phyloP scores from a whole-genome alignment of 2,888 invertebrate genomes.

The Tipula helvola region DNA sequence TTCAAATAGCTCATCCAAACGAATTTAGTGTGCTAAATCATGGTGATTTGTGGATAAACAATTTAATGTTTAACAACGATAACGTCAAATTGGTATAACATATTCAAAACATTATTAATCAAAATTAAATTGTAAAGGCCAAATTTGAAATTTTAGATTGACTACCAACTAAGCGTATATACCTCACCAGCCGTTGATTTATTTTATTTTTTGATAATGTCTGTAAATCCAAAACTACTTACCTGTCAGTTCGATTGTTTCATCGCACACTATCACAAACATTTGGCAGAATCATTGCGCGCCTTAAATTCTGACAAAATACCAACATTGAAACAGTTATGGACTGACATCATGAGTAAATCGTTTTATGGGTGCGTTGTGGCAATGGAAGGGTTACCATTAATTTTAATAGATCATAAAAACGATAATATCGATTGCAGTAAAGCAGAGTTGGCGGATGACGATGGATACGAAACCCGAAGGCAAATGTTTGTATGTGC shows the following conservation, averaged over 20 bases:
- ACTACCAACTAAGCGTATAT: conserved; percentile 26
- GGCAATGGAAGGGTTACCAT: not conserved
- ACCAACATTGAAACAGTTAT: not conserved
- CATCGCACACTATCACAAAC: conserved; percentile 20
- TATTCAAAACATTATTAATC: not conserved
- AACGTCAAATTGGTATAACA: not conserved
- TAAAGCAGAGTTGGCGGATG: not conserved
- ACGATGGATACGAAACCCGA: not conserved
- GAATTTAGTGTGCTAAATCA: conserved; percentile 37
- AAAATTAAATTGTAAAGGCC: not conserved
- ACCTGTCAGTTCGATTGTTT: conserved; percentile 20
- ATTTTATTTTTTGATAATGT: conserved; percentile 25
- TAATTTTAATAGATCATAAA: not conserved
- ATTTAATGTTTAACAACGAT: conserved; percentile 34
- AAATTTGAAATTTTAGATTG: conserved; percentile 20
- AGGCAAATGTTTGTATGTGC: not conserved
- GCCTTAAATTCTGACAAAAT: not conserved
- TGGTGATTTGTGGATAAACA: conserved; percentile 39
- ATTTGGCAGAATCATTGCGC: not conserved
- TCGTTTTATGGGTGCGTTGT: not conserved
- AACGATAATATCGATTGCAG: not conserved
- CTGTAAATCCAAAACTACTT: conserved; percentile 22
- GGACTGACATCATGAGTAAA: not conserved
- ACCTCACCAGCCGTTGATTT: conserved; percentile 27
- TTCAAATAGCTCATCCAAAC: conserved; percentile 13